phyloP scores from a whole-genome alignment of 2,113 vertebrate species.

The Mastomys coucha region DNA sequence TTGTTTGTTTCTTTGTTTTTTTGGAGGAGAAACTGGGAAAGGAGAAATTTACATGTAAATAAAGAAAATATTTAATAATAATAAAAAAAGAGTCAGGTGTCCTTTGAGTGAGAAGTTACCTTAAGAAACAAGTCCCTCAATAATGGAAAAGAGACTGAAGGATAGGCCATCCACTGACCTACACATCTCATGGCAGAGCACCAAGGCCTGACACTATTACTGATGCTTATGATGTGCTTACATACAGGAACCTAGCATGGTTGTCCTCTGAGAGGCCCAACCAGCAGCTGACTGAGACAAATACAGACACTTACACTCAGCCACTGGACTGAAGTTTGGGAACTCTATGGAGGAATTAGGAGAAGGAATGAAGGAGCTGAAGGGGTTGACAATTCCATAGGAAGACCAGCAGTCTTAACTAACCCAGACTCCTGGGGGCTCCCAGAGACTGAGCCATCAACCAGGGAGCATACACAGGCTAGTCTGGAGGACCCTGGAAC shows the following conservation, averaged over 20 bases:
- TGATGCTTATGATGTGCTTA: not conserved
- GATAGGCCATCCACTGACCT: not conserved
- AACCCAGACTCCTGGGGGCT: not conserved
- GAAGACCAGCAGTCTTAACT: not conserved
- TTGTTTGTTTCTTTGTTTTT: too few relatives aligned
- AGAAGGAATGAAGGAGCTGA: not conserved
- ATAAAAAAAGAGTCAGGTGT: not conserved
- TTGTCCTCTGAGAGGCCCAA: not conserved
- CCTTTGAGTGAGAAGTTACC: not conserved
- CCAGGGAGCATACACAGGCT: not conserved
- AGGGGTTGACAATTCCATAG: not conserved
- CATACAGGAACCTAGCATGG: not conserved
- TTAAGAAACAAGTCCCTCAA: not conserved
- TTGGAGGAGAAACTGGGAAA: too few relatives aligned
- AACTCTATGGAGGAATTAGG: not conserved
- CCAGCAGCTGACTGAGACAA: not conserved
- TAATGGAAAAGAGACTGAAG: not conserved
- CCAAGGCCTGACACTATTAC: not conserved
- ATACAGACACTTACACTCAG: not conserved
- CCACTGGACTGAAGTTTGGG: not conserved
- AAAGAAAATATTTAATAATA: too few relatives aligned
- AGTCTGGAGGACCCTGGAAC: not conserved
- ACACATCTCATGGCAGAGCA: not conserved
- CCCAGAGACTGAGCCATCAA: not conserved
- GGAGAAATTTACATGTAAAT: too few relatives aligned